These are phyloP conservation scores for Trissolcus brochymenae DNA, from an alignment of 2,888 invertebrate genomes.

Conservation along the genomic window DNA sequence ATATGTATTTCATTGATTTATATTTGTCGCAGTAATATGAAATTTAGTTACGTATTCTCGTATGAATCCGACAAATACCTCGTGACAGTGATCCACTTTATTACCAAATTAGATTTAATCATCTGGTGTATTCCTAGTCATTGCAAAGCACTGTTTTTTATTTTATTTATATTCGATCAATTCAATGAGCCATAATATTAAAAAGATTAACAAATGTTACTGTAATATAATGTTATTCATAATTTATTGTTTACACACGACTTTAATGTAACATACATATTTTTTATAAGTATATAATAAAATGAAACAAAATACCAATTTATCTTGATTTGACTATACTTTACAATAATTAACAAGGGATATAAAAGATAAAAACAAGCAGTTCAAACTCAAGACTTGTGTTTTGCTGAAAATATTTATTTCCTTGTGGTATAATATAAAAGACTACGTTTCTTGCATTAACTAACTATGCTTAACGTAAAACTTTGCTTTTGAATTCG, in stretches of 20 bases:
- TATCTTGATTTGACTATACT: neutral
- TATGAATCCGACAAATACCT: conserved; percentile 9
- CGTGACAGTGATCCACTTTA: conserved; percentile 42
- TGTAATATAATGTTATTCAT: conserved; percentile 62
- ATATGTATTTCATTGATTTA: neutral
- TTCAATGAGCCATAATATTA: conserved; percentile 23
- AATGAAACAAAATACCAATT: conserved; percentile 57
- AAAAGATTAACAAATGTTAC: conserved; percentile 31
- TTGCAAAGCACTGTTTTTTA: conserved; percentile 24
- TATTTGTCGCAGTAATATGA: too few species aligned
- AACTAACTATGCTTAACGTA: conserved; percentile 57
- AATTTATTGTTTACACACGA: conserved; percentile 69
- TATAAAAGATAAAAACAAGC: neutral
- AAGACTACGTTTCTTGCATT: conserved; percentile 60
- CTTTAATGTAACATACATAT: conserved; percentile 74
- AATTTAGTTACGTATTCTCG: too few species aligned
- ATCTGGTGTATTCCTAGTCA: conserved; percentile 44
- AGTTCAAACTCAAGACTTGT: neutral
- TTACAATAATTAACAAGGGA: neutral
- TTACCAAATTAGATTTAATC: conserved; percentile 22
- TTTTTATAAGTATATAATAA: conserved; percentile 77
- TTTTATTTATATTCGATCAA: conserved; percentile 18
- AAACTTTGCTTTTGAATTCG: conserved; percentile 39
- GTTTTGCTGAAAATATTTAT: conserved; percentile 66
- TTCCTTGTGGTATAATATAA: conserved; percentile 62